Base-by-base conservation (phyloP, 2,797 vertebrate genomes). In the Enteromius thamalakanensis region DNA sequence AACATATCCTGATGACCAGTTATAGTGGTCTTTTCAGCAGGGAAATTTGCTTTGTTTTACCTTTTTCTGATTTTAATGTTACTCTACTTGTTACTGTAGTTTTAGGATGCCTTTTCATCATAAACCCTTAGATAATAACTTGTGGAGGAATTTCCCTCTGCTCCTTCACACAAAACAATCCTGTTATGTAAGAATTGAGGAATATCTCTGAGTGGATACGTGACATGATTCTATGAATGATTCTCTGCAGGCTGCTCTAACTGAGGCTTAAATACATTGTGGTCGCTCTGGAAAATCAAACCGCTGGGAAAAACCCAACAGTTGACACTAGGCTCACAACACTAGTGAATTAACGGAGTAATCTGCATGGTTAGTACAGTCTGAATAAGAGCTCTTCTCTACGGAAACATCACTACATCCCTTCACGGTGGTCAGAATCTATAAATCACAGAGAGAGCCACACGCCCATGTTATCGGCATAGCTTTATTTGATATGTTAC, bases 341-440 rank as follows among this genome's bases (percentile, higher is more conserved):
- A 55, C 37, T 72, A 82, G 82, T 82, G 76, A 80, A 85, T 86
- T 74, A 87, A 34, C 76, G 42, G 64, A 42, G 58, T 76, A 85
- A 71, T 69, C 15, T 76, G 11, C 21, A n/a, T 34, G 29, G 26
- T 74, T 21, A 62, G 23, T 5, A 45, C 12, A 65, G 45, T 45
- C 8, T 4, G 19, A 49, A 45, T 11, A 6, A 78, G 29, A 65
- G 60, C 45, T 34, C 29, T 60, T 6, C 8, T 53, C 29, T 12
- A 45, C 11, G 17, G 15, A 70, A 68, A 10, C 75, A 23, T 42
- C 53, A 26, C 51, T 14, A 12, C 15, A 58, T 53, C 6, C 2
- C 68, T 81, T 62, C 26, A 70, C n/a, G 4, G 37, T 62, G 67
- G 40, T 64, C 69, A 26, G 40, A 81, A 62, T 32, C 26, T 8